phyloP scores from a whole-genome alignment of 2,888 invertebrate species.

The Himalopsyche japonica region DNA sequence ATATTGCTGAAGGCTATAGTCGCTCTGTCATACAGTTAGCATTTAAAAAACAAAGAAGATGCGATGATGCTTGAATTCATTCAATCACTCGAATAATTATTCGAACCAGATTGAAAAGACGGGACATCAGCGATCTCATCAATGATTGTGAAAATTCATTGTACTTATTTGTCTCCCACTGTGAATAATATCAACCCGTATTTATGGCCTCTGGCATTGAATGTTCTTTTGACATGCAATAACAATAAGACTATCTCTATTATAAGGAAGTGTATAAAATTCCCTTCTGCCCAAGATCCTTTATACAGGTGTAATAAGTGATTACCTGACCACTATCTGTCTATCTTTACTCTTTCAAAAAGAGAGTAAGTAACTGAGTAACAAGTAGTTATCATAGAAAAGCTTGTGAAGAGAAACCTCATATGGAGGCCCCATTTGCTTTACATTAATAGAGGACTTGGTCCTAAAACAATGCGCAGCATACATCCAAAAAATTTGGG shows the following conservation, averaged over 20 bases:
- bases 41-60: slow-evolving; percentile 74
- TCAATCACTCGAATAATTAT: slow-evolving; percentile 60
- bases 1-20: slow-evolving; percentile 83
- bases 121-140: slow-evolving; percentile 67
- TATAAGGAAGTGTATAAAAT: slow-evolving; percentile 66
- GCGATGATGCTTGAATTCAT: slow-evolving; percentile 80
- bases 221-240: slow-evolving; percentile 71
- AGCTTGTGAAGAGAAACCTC: no score
- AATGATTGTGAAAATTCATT: slow-evolving; percentile 80
- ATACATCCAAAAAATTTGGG: no score
- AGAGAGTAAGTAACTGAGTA: no score
- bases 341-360: no score
- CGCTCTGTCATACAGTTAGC: slow-evolving; percentile 82
- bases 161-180: slow-evolving; percentile 77
- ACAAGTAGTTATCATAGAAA: no score
- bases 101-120: slow-evolving; percentile 50
- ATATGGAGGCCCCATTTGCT: no score
- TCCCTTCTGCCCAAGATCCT: no score
- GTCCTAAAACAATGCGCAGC: no score
- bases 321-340: no score
- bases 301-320: no score
- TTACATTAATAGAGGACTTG: no score
- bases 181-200: slow-evolving; percentile 74
- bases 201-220: slow-evolving; percentile 78
- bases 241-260: slow-evolving; percentile 75